Conservation (phyloP, 2,888 invertebrate genomes). For the Desoria tigrina region DNA sequence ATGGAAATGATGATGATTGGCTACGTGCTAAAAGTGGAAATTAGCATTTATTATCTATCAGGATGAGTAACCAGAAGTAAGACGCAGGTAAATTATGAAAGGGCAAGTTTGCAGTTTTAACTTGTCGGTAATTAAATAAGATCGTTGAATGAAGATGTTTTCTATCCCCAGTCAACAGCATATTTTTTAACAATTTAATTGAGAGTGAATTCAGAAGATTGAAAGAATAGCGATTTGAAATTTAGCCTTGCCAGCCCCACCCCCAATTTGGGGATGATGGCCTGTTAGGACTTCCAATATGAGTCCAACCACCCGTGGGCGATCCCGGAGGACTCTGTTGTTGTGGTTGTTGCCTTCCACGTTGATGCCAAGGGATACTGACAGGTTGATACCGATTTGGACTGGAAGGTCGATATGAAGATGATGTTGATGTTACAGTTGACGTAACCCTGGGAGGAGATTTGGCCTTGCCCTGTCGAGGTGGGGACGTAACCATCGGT, state of each 20-base stretch:
- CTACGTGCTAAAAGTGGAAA: neutral
- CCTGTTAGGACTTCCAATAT: conserved; percentile 2
- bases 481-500: neutral
- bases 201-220: neutral
- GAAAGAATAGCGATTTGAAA: neutral
- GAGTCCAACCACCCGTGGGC: conserved; percentile 6
- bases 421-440: too few species aligned
- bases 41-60: conserved; percentile 4
- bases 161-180: too few species aligned
- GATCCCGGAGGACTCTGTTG: conserved; percentile 3
- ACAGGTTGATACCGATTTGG: neutral
- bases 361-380: neutral
- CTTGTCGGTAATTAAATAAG: too few species aligned
- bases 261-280: conserved; percentile 2
- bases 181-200: too few species aligned
- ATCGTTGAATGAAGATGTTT: too few species aligned
- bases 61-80: neutral
- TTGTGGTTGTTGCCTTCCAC: neutral
- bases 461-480: neutral
- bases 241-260: conserved; percentile 14
- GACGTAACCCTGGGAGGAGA: too few species aligned
- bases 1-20: conserved; percentile 5
- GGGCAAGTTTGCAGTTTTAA: too few species aligned
- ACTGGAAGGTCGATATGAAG: conserved; percentile 12
- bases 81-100: too few species aligned